Evolutionary conservation across 2,113 vertebrate species (phyloP).

Genomic region (Pomatostomus ruficeps): DNA sequence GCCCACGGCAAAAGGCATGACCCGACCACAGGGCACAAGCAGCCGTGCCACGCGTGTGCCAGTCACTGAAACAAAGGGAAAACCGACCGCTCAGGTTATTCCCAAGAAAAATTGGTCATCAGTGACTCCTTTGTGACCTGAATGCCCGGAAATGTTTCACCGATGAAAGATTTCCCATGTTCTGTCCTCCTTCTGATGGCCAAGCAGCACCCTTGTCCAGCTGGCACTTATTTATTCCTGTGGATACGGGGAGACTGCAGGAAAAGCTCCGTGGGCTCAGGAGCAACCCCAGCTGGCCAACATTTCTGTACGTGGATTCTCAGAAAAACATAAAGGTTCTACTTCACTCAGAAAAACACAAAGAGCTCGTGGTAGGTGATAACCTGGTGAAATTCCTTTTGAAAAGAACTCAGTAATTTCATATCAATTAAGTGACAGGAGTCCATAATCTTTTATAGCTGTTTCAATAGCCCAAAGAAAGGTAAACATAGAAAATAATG

Average conservation of each 20-base stretch:
- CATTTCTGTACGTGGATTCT: not conserved
- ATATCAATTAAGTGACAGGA: not conserved
- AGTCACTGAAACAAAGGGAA: not conserved
- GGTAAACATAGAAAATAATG: not conserved
- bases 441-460: not conserved
- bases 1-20: not conserved
- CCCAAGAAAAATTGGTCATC: not conserved
- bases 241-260: not conserved
- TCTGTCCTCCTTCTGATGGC: not conserved
- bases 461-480: not conserved
- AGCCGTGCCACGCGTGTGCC: not conserved
- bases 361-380: not conserved
- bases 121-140: not conserved
- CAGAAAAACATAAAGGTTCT: not conserved
- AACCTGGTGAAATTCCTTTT: not conserved
- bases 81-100: fast-evolving
- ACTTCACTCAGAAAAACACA: too few species aligned
- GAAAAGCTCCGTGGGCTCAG: not conserved
- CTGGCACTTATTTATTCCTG: not conserved
- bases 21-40: not conserved
- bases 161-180: not conserved
- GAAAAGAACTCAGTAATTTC: not conserved
- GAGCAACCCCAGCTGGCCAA: not conserved
- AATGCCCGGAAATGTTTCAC: not conserved
- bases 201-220: not conserved